Evolutionary conservation across 2,888 invertebrate genomes (phyloP).

Genomic region (Ametastegia equiseti): DNA sequence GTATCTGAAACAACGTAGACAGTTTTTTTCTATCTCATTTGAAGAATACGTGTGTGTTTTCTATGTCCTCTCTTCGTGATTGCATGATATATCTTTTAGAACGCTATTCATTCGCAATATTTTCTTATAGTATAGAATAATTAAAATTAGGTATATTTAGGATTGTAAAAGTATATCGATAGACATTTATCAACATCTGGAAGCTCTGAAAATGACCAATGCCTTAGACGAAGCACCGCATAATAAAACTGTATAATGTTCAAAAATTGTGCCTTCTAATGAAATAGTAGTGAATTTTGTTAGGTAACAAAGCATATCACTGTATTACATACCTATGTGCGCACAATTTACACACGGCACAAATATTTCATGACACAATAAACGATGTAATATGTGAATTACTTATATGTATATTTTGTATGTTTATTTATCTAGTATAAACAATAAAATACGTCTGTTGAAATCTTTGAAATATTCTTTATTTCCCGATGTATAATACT

Average conservation of each 20-base stretch:
- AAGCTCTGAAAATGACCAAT: conserved; percentile 1
- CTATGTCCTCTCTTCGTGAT: neutral
- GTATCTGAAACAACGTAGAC: neutral
- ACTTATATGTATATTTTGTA: conserved; percentile 51
- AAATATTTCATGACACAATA: conserved; percentile 38
- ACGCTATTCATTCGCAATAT: neutral
- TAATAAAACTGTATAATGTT: neutral
- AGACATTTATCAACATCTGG: neutral
- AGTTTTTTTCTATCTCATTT: neutral
- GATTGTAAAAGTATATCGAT: neutral
- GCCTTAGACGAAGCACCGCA: neutral
- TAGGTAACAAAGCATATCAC: neutral
- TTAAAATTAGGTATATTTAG: conserved; percentile 22
- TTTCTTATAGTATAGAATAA: neutral
- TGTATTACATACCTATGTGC: neutral
- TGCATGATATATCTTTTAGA: neutral
- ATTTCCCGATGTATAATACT: conserved; percentile 15
- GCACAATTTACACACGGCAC: neutral
- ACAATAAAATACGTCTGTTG: conserved; percentile 39
- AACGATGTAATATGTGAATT: conserved; percentile 18
- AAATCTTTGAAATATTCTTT: conserved; percentile 26
- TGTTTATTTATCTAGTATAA: conserved; percentile 48
- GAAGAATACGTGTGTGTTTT: neutral
- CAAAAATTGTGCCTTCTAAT: conserved; percentile 34
- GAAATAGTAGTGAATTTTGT: neutral